Evolutionary conservation across 2,888 invertebrate genomes (phyloP).

Genomic region (Nomada hirtipes): DNA sequence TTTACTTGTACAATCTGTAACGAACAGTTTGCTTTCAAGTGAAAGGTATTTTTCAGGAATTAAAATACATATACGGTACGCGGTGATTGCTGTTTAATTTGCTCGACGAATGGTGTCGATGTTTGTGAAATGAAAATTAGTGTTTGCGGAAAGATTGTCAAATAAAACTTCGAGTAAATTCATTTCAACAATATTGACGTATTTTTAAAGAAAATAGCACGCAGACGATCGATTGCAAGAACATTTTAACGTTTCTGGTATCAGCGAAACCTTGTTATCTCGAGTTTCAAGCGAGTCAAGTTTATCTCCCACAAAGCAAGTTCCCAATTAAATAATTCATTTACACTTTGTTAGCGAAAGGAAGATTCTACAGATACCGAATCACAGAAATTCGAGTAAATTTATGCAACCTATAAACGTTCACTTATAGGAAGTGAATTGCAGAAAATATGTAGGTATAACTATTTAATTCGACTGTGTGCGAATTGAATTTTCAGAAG

Average conservation of each 20-base stretch:
- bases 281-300: not conserved
- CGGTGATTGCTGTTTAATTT: no score
- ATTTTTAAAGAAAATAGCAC: not conserved
- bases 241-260: not conserved
- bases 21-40: no score
- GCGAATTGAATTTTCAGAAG: no score
- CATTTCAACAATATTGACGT: no score
- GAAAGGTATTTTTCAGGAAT: no score
- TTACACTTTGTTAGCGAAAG: not conserved
- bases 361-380: not conserved
- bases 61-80: no score
- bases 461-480: no score
- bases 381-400: not conserved
- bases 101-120: no score
- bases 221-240: not conserved
- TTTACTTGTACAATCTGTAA: no score
- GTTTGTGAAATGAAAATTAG: no score
- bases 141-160: not conserved
- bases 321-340: not conserved
- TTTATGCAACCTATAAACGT: not conserved
- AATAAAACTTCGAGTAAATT: not conserved
- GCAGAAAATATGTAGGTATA: no score
- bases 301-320: not conserved
- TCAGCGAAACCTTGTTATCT: conserved; percentile 4
- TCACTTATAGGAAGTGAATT: no score